Conservation (phyloP, 2,113 vertebrate species). For the Cryptotis parvus region DNA sequence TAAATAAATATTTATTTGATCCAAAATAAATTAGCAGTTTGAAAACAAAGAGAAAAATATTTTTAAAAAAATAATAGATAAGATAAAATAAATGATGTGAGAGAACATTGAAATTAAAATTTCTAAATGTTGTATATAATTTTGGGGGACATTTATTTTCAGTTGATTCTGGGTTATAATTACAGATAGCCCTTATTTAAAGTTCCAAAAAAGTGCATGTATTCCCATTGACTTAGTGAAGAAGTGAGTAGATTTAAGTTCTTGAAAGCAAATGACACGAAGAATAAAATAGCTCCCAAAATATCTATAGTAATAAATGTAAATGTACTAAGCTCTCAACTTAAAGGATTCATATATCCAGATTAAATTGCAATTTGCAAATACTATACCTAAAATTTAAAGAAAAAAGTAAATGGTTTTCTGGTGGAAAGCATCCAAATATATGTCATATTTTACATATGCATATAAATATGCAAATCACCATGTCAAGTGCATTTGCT, state of each 20-base stretch:
- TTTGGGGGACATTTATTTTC: not conserved
- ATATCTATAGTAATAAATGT: not conserved
- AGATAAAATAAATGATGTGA: too few species aligned
- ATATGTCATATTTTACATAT: not conserved
- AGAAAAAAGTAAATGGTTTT: not conserved
- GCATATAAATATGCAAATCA: not conserved
- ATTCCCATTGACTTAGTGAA: not conserved
- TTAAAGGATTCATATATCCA: not conserved
- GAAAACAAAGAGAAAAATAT: too few species aligned
- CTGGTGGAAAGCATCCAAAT: not conserved
- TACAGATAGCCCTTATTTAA: not conserved
- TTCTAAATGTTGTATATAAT: not conserved
- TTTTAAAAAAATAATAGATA: too few species aligned
- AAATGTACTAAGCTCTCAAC: not conserved
- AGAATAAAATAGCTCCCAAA: not conserved
- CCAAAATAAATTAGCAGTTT: too few species aligned
- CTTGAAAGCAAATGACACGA: too few species aligned
- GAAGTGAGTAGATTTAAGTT: not conserved
- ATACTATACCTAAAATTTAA: not conserved
- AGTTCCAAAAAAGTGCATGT: not conserved
- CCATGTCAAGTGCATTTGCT: not conserved
- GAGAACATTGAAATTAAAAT: not conserved
- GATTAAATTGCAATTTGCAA: not conserved
- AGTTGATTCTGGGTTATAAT: not conserved
- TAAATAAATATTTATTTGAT: too few species aligned